Base-by-base conservation (phyloP, 2,797 vertebrate species). In the Eulemur mongoz region DNA sequence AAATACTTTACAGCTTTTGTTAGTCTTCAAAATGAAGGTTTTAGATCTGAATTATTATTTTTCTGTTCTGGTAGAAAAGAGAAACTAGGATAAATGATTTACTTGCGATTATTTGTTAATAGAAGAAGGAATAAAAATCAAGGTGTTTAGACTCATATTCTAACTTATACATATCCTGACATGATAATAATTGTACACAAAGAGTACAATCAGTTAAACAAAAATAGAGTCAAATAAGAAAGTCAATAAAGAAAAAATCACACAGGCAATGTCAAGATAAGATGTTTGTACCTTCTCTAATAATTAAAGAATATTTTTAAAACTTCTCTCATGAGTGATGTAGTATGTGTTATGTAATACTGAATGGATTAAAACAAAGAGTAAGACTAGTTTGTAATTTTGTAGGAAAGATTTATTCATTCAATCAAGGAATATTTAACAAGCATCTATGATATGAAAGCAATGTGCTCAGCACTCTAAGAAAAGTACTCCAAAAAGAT, bases 401-500 rank as follows among this genome's bases (percentile, higher is more conserved):
- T 48, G 70, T 72, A 83, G 50, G 81, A 50, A 82, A 79, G 54
- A 79, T 81, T 40, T 23, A 85, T 50, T 87, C 65, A 82, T 69
- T 91, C 27, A 76, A 5, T 75, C 65, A 80, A 35, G 20, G 7
- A 88, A 38, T 89, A 70, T 57, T 67, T 93, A 70, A 30, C 12
- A 88, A 81, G 57, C 23, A 27, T 63, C 14, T 75, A 79, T 45
- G 81, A 83, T 1, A 35, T 25, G 14, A 67, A 84, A 84, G 27
- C 70, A 73, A 38, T 61, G 2, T 70, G 13, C 30, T 52, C 45
- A 17, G 25, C 54, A 4, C 35, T 91, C 7, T 35, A 59, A 35
- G 78, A 59, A 43, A 93, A 76, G 38, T 83, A 67, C 25, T 93
- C 57, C 38, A 65, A 91, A 97, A 73, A 61, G 30, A 57, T 75